These are phyloP conservation scores for Suillia variegata DNA, from an alignment of 2,888 invertebrate species.

Conservation along the genomic window DNA sequence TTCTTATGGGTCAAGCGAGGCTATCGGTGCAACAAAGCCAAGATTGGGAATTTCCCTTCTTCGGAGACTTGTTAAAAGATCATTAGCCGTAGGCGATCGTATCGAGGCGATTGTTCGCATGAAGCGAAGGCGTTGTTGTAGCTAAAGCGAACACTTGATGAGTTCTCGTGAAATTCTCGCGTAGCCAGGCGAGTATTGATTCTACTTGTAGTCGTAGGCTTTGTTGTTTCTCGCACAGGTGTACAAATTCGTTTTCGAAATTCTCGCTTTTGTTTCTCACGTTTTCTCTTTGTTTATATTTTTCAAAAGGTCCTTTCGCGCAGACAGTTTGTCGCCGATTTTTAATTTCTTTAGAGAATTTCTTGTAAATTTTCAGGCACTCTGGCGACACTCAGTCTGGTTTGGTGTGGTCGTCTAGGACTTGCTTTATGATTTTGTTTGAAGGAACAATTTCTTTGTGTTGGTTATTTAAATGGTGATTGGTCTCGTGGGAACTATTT, in stretches of 20 bases:
- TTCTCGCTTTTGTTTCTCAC: slow-evolving; percentile 12
- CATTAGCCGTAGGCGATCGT: slow-evolving; percentile 44
- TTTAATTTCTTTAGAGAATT: slow-evolving; percentile 18
- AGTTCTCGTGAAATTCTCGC: neutral
- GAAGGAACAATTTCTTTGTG: neutral
- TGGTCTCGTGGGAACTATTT: slow-evolving; percentile 32
- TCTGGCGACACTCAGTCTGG: slow-evolving; percentile 21
- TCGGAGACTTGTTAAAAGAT: slow-evolving; percentile 60
- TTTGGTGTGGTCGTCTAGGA: slow-evolving; percentile 20
- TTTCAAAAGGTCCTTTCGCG: slow-evolving; percentile 15
- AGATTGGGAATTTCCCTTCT: slow-evolving; percentile 43
- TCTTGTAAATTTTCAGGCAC: neutral
- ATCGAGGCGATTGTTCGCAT: slow-evolving; percentile 22
- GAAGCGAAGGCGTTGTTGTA: neutral
- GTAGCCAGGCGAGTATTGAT: neutral
- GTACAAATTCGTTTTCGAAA: too few species aligned
- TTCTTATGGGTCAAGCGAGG: neutral
- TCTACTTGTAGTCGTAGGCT: neutral
- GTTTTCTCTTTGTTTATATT: slow-evolving; percentile 24
- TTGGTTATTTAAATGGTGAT: slow-evolving; percentile 11
- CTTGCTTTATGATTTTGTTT: slow-evolving; percentile 13
- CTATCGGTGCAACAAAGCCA: neutral
- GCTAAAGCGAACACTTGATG: neutral
- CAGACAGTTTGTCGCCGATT: slow-evolving; percentile 35
- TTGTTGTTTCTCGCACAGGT: neutral